Evolutionary conservation across 2,797 vertebrate genomes (phyloP).

Genomic region (Choloepus didactylus): DNA sequence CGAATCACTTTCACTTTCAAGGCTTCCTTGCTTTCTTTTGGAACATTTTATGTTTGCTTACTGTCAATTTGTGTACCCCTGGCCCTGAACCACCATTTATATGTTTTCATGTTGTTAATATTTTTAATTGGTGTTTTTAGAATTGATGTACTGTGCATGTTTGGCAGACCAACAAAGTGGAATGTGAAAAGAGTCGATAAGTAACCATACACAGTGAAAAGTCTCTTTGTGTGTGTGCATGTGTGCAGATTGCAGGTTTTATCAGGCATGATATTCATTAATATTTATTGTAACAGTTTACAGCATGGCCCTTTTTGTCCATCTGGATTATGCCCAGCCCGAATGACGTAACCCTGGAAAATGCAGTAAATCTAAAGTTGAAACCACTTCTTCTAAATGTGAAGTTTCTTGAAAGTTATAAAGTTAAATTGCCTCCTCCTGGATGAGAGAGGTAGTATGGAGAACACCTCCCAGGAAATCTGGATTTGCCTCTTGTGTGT

Average conservation of each 20-base stretch:
- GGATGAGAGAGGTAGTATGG: constrained; percentile 47
- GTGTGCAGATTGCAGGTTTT: constrained; percentile 83
- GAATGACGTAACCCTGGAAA: constrained; percentile 84
- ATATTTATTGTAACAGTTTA: constrained; percentile 86
- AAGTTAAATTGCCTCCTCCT: constrained; percentile 81
- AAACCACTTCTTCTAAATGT: constrained; percentile 82
- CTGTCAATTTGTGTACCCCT: constrained; percentile 73
- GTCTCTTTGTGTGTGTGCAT: constrained; percentile 69
- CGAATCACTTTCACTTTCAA: constrained; percentile 13
- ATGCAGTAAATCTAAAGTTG: constrained; percentile 83
- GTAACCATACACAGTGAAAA: constrained; percentile 84
- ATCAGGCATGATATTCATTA: constrained; percentile 80
- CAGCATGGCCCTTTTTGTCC: constrained; percentile 74
- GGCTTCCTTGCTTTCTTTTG: constrained; percentile 32
- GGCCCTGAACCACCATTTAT: constrained; percentile 73
- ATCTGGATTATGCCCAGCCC: constrained; percentile 71
- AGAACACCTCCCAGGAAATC: constrained; percentile 6
- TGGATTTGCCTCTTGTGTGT: constrained; percentile 17
- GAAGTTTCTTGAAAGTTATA: constrained; percentile 83
- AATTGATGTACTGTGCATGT: constrained; percentile 71
- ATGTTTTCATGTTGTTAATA: constrained; percentile 80
- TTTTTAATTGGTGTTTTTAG: constrained; percentile 84
- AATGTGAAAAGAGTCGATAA: constrained; percentile 81
- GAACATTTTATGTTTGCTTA: constrained; percentile 74
- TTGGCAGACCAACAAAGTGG: constrained; percentile 86